Evolutionary conservation across 2,113 vertebrate genomes (phyloP), one percentile per base, ranked within the genome.

Genomic region (Callorhinus ursinus): DNA sequence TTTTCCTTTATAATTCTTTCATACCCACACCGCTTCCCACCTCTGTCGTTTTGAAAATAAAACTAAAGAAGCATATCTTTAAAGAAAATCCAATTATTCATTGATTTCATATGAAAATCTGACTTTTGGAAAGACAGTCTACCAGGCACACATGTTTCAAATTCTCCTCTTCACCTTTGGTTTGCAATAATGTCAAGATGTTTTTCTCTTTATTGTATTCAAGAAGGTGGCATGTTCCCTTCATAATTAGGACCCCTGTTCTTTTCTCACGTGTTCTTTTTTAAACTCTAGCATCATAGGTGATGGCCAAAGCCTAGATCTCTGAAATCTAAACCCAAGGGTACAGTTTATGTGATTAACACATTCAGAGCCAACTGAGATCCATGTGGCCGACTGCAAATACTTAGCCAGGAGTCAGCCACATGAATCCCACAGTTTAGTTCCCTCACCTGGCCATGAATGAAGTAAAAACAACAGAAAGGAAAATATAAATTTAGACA

Each of bases 41-140:
- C 80, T 57, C 28, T 31, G 31, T 24, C 72, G 7, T 76, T 91
- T 71, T 55, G 53, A 85, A 96, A 36, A 14, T 61, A 67, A 92
- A 92, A 69, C 39, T 76, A 89, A 80, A 93, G 24, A 77, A 83
- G 2, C 7, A 33, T 84, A 15, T 71, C 90, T 96, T 85, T 21
- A 86, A 71, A 74, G 16, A 8, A 95, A 76, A 94, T 86, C 28
- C 22, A 81, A 7, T 92, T 61, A 94, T 69, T 77, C 19, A 88
- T 92, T 51, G 49, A 94, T 92, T 74, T 96, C 19, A 26, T 85
- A 55, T 69, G n/a, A 92, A 86, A 89, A 85, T 69, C 18, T 90
- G 16, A 69, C 85, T 92, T 89, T 18, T 65, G 74, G 26, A 72
- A 69, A 79, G 53, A 39, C 1, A 67, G 26, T 86, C 15, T 82